phyloP scores from a whole-genome alignment of 1,140 invertebrate genomes.

The Fopius arisanus region DNA sequence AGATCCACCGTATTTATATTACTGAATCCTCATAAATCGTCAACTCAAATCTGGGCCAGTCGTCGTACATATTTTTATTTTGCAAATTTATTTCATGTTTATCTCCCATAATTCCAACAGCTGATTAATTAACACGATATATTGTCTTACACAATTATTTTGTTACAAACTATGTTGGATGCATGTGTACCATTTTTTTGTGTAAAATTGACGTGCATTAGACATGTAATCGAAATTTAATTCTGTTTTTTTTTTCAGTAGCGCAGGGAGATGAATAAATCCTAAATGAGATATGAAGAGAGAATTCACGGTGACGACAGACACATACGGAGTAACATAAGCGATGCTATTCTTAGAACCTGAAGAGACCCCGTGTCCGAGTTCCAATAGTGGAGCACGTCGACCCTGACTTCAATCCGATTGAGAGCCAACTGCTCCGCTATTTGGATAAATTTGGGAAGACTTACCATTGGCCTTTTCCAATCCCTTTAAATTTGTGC shows the following conservation, averaged over 20 bases:
- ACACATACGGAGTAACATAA: background rate
- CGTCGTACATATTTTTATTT: background rate
- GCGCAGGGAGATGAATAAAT: too few relatives aligned
- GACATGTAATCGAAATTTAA: too few relatives aligned
- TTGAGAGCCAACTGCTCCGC: slow-evolving; percentile 43
- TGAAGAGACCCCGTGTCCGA: slow-evolving; percentile 22
- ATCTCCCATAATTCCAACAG: too few relatives aligned
- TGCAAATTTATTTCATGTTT: too few relatives aligned
- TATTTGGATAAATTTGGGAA: slow-evolving; percentile 36
- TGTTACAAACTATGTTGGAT: too few relatives aligned
- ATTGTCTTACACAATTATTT: too few relatives aligned
- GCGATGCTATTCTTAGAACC: background rate
- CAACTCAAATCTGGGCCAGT: background rate
- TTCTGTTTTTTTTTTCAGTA: too few relatives aligned
- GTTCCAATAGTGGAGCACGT: slow-evolving; percentile 33
- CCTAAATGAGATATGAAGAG: background rate
- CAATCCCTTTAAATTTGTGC: background rate
- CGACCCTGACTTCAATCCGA: slow-evolving; percentile 56
- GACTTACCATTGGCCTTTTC: background rate
- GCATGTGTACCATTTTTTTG: too few relatives aligned
- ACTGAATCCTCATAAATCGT: background rate
- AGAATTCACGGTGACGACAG: background rate
- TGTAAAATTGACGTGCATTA: too few relatives aligned
- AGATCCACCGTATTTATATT: background rate
- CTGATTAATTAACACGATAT: too few relatives aligned